A percentile compares a stretch with the other conserved stretches of the same genome.
Evolutionary conservation across 2,113 vertebrate genomes (phyloP).

Genomic region (Microtus oregoni): DNA sequence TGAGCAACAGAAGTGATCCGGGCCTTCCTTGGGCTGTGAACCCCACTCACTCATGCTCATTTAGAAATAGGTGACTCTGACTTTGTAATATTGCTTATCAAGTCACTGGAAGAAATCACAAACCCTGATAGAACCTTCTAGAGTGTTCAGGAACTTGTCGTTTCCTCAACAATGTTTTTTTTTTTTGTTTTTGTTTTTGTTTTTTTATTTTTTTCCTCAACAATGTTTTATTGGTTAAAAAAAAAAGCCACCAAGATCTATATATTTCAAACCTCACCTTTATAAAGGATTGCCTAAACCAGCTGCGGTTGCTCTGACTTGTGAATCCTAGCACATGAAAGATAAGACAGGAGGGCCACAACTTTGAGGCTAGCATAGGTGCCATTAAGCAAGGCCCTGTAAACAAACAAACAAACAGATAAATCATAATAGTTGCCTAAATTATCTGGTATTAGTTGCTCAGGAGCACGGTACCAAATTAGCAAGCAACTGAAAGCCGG

Average conservation of each 20-base stretch:
- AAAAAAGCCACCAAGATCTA: neutral
- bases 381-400: neutral
- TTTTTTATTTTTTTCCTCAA: too few species aligned
- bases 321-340: neutral
- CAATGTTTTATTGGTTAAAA: neutral
- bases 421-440: neutral
- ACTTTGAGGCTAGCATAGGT: neutral
- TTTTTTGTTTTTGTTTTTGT: too few species aligned
- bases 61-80: neutral
- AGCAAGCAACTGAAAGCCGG: neutral
- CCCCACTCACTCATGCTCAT: neutral
- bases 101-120: neutral
- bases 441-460: neutral
- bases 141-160: slow-evolving; percentile 44
- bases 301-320: neutral
- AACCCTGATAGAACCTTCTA: slow-evolving; percentile 13
- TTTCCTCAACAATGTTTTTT: neutral
- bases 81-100: neutral
- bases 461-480: neutral
- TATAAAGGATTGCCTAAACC: neutral
- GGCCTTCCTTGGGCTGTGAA: neutral
- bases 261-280: neutral
- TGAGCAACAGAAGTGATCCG: neutral
- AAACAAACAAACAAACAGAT: neutral
- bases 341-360: neutral